phyloP scores from a whole-genome alignment of 2,888 invertebrate genomes.

The Catocala fraxini region DNA sequence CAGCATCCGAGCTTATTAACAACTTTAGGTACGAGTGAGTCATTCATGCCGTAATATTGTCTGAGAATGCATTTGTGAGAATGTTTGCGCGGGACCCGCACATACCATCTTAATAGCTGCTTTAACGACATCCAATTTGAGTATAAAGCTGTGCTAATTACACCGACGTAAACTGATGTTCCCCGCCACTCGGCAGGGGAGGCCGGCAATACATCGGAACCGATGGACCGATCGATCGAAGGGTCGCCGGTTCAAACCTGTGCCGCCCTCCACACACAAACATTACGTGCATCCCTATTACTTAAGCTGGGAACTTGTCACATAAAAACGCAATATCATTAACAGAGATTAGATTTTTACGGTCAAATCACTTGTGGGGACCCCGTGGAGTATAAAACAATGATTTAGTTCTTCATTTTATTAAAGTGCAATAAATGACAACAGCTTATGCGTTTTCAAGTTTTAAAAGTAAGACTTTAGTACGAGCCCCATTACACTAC shows the following conservation, averaged over 20 bases:
- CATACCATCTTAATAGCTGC: slow-evolving; percentile 52
- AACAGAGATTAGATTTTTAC: slow-evolving; percentile 42
- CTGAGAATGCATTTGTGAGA: slow-evolving; percentile 36
- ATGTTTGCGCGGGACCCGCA: slow-evolving; percentile 41
- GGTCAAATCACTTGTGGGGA: slow-evolving; percentile 18
- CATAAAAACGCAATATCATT: slow-evolving; percentile 51
- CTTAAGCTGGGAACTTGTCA: slow-evolving; percentile 48
- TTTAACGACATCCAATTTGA: slow-evolving; percentile 61
- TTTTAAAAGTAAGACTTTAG: no score
- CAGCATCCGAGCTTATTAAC: slow-evolving; percentile 17
- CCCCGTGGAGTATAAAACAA: neutral
- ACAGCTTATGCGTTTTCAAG: no score
- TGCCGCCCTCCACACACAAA: slow-evolving; percentile 36
- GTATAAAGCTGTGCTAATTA: slow-evolving; percentile 64
- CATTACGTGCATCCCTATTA: slow-evolving; percentile 42
- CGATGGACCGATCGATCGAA: slow-evolving; percentile 41
- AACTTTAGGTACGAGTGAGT: slow-evolving; percentile 33
- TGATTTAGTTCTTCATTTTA: neutral
- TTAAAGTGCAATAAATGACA: no score
- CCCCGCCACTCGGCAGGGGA: slow-evolving; percentile 26
- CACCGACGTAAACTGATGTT: slow-evolving; percentile 41
- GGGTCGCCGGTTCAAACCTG: slow-evolving; percentile 36
- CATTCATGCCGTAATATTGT: slow-evolving; percentile 38
- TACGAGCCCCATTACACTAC: no score
- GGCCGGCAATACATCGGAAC: slow-evolving; percentile 22